Evolutionary conservation across 2,888 invertebrate species (phyloP).

Genomic region (Drosophila paramelanica): DNA sequence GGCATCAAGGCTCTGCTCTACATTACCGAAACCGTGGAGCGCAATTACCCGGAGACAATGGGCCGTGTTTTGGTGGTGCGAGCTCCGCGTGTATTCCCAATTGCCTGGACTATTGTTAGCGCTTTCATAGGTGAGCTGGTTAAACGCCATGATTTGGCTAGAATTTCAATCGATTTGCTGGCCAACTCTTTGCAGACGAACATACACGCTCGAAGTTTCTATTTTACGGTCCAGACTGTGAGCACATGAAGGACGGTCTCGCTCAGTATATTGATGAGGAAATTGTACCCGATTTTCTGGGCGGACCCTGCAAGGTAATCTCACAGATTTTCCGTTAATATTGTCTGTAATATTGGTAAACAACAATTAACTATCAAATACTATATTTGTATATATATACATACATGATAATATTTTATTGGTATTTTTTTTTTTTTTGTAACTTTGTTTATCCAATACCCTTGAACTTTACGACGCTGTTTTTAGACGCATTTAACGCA

Average conservation of each 20-base stretch:
- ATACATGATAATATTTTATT: slow-evolving; percentile 37
- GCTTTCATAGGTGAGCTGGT: slow-evolving; percentile 92
- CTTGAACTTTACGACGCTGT: slow-evolving; percentile 35
- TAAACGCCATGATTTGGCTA: rapidly evolving
- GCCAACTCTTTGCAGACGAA: slow-evolving; percentile 88
- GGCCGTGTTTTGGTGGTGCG: slow-evolving; percentile 95
- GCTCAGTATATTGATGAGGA: slow-evolving; percentile 94
- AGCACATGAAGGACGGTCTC: slow-evolving; percentile 91
- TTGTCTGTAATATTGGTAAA: slow-evolving; percentile 2
- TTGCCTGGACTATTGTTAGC: slow-evolving; percentile 97
- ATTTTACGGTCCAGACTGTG: slow-evolving; percentile 95
- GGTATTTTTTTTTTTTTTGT: slow-evolving; percentile 55
- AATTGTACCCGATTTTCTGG: slow-evolving; percentile 95
- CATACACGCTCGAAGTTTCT: slow-evolving; percentile 96
- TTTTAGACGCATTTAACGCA: slow-evolving; percentile 79
- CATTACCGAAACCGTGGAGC: slow-evolving; percentile 94
- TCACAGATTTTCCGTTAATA: background rate
- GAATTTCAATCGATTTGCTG: background rate
- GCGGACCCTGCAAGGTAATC: slow-evolving; percentile 93
- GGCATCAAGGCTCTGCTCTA: slow-evolving; percentile 90
- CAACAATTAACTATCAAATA: slow-evolving; percentile 9
- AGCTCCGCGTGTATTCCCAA: slow-evolving; percentile 97
- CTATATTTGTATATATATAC: slow-evolving; percentile 28
- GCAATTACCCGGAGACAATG: slow-evolving; percentile 98
- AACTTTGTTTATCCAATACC: slow-evolving; percentile 39